A percentile compares a stretch with the other conserved stretches of the same genome.
Conservation (phyloP, 2,888 invertebrate genomes). For the Platerodrilus igneus region DNA sequence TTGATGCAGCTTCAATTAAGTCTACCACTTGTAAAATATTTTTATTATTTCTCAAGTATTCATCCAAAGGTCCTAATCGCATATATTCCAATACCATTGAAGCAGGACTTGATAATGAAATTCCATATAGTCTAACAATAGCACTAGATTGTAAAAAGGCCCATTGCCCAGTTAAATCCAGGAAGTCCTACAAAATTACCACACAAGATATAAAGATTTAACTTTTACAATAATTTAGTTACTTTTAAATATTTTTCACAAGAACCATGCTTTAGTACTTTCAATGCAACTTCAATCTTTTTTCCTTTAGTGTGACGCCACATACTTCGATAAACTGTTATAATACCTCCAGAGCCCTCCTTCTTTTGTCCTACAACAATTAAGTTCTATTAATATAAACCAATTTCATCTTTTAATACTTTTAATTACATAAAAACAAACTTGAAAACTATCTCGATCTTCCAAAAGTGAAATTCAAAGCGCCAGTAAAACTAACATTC, state of each 20-base stretch:
- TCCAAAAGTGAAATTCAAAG: too few relatives aligned
- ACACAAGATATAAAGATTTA: too few relatives aligned
- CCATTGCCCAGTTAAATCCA: slow-evolving; percentile 74
- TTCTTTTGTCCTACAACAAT: slow-evolving; percentile 54
- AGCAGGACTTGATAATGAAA: slow-evolving; percentile 71
- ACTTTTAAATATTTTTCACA: slow-evolving; percentile 60
- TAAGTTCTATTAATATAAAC: background rate
- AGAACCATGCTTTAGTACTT: slow-evolving; percentile 66
- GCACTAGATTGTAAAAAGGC: slow-evolving; percentile 71
- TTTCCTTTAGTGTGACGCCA: slow-evolving; percentile 74
- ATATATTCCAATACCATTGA: slow-evolving; percentile 80
- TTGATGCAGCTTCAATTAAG: slow-evolving; percentile 75
- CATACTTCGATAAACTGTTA: slow-evolving; percentile 67
- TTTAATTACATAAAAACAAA: too few relatives aligned
- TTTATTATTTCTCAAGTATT: slow-evolving; percentile 56
- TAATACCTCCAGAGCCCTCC: slow-evolving; percentile 58
- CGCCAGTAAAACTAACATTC: too few relatives aligned
- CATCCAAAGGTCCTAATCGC: slow-evolving; percentile 72
- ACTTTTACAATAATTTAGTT: slow-evolving; percentile 23
- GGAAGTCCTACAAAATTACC: slow-evolving; percentile 64
- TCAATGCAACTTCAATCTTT: slow-evolving; percentile 75
- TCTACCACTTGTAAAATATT: slow-evolving; percentile 60
- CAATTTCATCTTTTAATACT: slow-evolving; percentile 1
- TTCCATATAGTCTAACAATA: slow-evolving; percentile 72
- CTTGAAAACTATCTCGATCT: too few relatives aligned